These are phyloP conservation scores for Ennomos quercinarius DNA, from an alignment of 2,888 invertebrate species.

Conservation along the genomic window DNA sequence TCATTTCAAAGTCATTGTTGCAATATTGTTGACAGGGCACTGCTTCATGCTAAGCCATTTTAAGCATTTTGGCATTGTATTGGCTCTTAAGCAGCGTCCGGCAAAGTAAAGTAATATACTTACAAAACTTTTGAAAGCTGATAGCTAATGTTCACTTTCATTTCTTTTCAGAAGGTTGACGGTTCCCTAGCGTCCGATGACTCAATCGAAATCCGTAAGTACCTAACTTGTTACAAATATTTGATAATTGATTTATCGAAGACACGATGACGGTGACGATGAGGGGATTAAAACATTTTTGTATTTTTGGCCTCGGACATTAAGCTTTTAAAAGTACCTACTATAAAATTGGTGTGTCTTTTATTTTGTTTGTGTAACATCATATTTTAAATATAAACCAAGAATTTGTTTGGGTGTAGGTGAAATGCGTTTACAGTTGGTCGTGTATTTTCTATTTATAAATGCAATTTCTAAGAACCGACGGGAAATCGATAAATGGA, in stretches of 20 bases:
- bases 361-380: background rate
- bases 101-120: too few relatives aligned
- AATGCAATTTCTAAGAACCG: background rate
- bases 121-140: too few relatives aligned
- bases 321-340: background rate
- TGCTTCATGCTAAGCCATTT: too few relatives aligned
- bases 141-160: background rate
- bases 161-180: constrained; percentile 65
- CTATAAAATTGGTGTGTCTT: background rate
- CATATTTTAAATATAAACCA: background rate
- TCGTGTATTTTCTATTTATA: background rate
- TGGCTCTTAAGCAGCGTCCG: too few relatives aligned
- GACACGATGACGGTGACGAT: too few relatives aligned
- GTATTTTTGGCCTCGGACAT: too few relatives aligned
- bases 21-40: too few relatives aligned
- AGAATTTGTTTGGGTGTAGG: too few relatives aligned
- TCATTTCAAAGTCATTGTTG: too few relatives aligned
- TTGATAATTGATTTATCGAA: too few relatives aligned
- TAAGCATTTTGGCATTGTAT: too few relatives aligned
- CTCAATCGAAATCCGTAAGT: constrained; percentile 57
- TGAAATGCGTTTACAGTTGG: constrained; percentile 3
- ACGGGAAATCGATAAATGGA: constrained; percentile 4
- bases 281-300: too few relatives aligned
- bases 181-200: constrained; percentile 61
- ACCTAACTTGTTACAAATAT: background rate